Conservation (phyloP, 2,888 invertebrate genomes). For the Elegia similella region DNA sequence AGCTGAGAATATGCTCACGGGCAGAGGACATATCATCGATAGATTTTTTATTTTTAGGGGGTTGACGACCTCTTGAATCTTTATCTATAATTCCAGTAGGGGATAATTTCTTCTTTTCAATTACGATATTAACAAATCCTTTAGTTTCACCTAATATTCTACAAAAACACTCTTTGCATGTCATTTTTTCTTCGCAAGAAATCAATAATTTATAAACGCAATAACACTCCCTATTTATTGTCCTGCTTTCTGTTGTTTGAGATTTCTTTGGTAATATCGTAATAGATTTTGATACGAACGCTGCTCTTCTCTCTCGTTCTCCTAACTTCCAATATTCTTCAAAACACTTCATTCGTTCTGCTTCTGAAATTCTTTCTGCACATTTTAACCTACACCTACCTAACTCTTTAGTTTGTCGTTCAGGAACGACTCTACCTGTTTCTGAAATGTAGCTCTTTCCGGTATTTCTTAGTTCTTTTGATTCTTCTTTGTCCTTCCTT, state of each 20-base stretch:
- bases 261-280: slow-evolving; percentile 20
- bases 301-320: slow-evolving; percentile 22
- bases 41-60: slow-evolving; percentile 22
- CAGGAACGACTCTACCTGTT: slow-evolving; percentile 22
- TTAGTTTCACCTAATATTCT: slow-evolving; percentile 18
- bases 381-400: slow-evolving; percentile 24
- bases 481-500: not conserved
- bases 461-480: slow-evolving; percentile 21
- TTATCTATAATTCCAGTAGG: slow-evolving; percentile 19
- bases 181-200: slow-evolving; percentile 13
- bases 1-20: slow-evolving; percentile 16
- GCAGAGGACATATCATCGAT: slow-evolving; percentile 21
- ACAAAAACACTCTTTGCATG: slow-evolving; percentile 21
- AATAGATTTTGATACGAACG: slow-evolving; percentile 20
- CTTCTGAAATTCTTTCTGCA: slow-evolving; percentile 21
- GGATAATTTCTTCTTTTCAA: slow-evolving; percentile 22
- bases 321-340: slow-evolving; percentile 25
- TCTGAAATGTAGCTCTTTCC: slow-evolving; percentile 25
- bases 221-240: slow-evolving; percentile 17
- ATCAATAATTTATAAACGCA: slow-evolving; percentile 16
- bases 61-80: slow-evolving; percentile 23
- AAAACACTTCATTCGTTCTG: slow-evolving; percentile 22
- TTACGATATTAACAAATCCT: slow-evolving; percentile 19
- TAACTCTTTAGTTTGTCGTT: slow-evolving; percentile 16
- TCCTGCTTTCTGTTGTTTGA: slow-evolving; percentile 17